Conservation (phyloP, 2,888 invertebrate species). For the Belgica antarctica region DNA sequence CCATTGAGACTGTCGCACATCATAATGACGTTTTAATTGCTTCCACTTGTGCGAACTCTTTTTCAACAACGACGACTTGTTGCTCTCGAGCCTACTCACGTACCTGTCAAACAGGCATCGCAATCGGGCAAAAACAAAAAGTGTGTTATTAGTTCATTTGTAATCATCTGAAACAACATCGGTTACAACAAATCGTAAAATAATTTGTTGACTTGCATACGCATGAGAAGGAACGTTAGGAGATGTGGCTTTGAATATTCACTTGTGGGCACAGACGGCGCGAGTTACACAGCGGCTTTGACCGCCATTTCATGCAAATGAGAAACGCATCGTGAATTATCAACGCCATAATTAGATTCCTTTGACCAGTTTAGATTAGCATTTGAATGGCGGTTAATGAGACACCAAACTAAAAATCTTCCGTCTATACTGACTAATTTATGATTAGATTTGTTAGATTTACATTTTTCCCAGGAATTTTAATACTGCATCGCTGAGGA, state of each 20-base stretch:
- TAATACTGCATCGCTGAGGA: background rate
- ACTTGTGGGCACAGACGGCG: too few species aligned
- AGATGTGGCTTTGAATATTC: too few species aligned
- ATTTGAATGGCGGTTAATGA: background rate
- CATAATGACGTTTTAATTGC: background rate
- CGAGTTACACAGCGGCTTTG: background rate
- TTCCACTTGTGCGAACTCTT: background rate
- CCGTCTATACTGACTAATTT: too few species aligned
- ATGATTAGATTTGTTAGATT: too few species aligned
- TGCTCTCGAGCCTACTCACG: background rate
- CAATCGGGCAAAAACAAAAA: too few species aligned
- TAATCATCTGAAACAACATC: background rate
- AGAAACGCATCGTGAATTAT: too few species aligned
- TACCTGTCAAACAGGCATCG: too few species aligned
- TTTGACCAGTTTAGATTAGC: background rate
- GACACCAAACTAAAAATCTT: too few species aligned
- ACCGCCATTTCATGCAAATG: background rate
- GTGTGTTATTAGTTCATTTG: conserved; percentile 10
- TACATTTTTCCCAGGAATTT: background rate
- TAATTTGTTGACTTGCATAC: background rate
- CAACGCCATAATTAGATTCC: background rate
- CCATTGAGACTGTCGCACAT: background rate
- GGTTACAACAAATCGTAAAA: background rate
- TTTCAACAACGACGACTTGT: background rate
- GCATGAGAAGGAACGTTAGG: background rate